Evolutionary conservation across 2,888 invertebrate genomes (phyloP).

Genomic region (Parnassius orleans): DNA sequence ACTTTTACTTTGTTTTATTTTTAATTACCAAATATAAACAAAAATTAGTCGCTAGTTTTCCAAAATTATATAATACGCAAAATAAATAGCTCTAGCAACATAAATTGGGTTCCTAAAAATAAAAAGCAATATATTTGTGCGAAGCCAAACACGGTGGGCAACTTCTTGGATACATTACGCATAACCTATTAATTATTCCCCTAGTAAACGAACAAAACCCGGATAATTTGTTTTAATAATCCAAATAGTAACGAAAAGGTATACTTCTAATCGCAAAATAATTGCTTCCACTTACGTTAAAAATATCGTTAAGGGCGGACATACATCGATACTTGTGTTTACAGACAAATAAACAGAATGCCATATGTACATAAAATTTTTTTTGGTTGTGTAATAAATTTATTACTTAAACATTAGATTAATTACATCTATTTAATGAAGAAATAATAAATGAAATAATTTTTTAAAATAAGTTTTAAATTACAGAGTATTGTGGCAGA

Average conservation of each 20-base stretch:
- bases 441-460: no score
- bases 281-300: slow-evolving; percentile 50
- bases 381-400: not conserved
- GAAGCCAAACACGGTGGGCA: no score
- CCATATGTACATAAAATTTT: not conserved
- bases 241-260: slow-evolving; percentile 46
- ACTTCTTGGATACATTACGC: not conserved
- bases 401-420: not conserved
- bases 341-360: not conserved
- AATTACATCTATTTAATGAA: no score
- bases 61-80: no score
- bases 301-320: slow-evolving; percentile 39
- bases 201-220: slow-evolving; percentile 13
- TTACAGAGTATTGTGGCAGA: no score
- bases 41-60: no score
- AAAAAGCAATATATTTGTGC: no score
- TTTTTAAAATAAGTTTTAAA: no score
- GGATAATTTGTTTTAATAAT: slow-evolving; percentile 47
- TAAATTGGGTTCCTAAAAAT: no score
- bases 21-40: no score
- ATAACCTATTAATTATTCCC: slow-evolving; percentile 22
- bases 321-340: slow-evolving; percentile 13
- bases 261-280: slow-evolving; percentile 61
- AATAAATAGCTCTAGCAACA: no score
- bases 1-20: no score